phyloP scores from a whole-genome alignment of 2,797 vertebrate genomes.

The Labroides dimidiatus region DNA sequence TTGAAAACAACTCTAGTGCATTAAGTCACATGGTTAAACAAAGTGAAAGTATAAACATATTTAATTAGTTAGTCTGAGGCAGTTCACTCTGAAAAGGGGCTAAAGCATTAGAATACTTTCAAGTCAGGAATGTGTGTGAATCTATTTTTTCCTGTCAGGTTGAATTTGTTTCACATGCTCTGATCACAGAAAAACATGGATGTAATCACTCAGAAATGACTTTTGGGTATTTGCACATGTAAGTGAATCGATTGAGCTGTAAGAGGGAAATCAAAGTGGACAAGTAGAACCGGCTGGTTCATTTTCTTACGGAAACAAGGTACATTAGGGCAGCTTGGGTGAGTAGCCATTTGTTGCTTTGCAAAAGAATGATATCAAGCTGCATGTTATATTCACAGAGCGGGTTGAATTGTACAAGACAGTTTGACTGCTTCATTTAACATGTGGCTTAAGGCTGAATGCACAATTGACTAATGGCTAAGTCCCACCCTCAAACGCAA shows the following conservation, averaged over 20 bases:
- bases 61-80: neutral
- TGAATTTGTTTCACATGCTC: constrained; percentile 24
- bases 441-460: constrained; percentile 1
- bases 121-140: constrained; percentile 3
- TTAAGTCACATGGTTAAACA: neutral
- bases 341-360: neutral
- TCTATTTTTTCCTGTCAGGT: constrained; percentile 37
- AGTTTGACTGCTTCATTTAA: constrained; percentile 14
- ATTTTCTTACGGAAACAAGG: neutral
- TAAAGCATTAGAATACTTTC: constrained; percentile 17
- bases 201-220: constrained; percentile 56
- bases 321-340: neutral
- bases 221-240: constrained; percentile 52
- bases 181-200: constrained; percentile 53
- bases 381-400: constrained; percentile 11
- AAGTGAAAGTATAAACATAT: neutral
- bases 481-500: too few species aligned
- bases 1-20: neutral
- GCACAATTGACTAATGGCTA: too few species aligned
- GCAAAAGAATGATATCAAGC: constrained; percentile 14
- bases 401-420: neutral
- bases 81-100: neutral
- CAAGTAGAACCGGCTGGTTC: neutral
- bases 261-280: neutral
- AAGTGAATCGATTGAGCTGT: constrained; percentile 1